Base-by-base conservation (phyloP, 2,113 vertebrate genomes). In the Melospiza georgiana region DNA sequence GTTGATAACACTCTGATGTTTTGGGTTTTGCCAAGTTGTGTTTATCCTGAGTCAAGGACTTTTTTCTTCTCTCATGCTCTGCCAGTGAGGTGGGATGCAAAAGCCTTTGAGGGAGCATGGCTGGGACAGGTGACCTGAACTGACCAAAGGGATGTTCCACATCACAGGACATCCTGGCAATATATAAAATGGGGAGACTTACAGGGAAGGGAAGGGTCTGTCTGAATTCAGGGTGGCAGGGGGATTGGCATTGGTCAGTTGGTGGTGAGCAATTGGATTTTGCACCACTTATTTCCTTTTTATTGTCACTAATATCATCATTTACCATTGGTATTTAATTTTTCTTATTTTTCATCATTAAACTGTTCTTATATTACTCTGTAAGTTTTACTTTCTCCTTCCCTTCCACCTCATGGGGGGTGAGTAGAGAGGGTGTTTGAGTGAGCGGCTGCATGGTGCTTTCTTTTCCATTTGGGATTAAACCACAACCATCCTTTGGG, bases 161-260 rank as follows among this genome's bases (percentile, higher is more conserved):
- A 35, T 8, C 48, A 19, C 21, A 13, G 33, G 54, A 33, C 0
- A 0, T 37, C 39, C 21, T 41, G 62, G 6, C 20, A 61, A 1
- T 46, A 30, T 15, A 35, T 27, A 15, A 61, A 55, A 30, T 28
- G 25, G 9, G 8, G 24, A 6, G 3, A 35, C 12, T 41, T 62
- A 19, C 1, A 4, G 24, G 14, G 9, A 41, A 61, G 39, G 39
- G 39, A 11, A 20, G 3, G 1, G 2, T 44, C 11, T 19, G 1
- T 61, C 28, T 41, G 39, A 11, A 20, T 68, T 75, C 9, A 16
- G 15, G 19, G 17, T 18, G 5, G 3, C 24, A 9, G 4, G 15
- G 8, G 3, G 3, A 30, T 61, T 61, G 39, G 11, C 15, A 8
- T 4, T 54, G n/a, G 5, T 54, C 28, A 54, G 9, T 11, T 39